These are phyloP conservation scores for Mythimna impura DNA, from an alignment of 2,888 invertebrate species.

Conservation along the genomic window DNA sequence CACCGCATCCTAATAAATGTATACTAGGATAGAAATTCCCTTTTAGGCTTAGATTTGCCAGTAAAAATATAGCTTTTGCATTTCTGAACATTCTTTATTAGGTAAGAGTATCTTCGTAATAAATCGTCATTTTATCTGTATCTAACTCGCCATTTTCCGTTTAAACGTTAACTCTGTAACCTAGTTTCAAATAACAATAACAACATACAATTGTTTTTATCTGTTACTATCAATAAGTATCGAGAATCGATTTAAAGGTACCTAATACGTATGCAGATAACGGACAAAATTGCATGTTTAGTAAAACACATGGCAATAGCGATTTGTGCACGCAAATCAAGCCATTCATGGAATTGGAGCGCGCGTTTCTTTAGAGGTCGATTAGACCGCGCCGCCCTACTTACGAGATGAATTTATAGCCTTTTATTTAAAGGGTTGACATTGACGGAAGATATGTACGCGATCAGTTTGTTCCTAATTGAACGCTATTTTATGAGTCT, in stretches of 20 bases:
- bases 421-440: slow-evolving; percentile 56
- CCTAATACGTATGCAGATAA: slow-evolving; percentile 32
- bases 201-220: slow-evolving; percentile 29
- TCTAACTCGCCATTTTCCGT: slow-evolving; percentile 32
- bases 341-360: slow-evolving; percentile 56
- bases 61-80: neutral
- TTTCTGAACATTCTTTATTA: neutral
- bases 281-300: slow-evolving; percentile 35
- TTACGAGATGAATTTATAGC: slow-evolving; percentile 59
- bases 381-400: slow-evolving; percentile 49
- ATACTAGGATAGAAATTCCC: neutral
- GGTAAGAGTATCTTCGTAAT: neutral
- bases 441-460: slow-evolving; percentile 26
- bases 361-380: slow-evolving; percentile 46
- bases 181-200: slow-evolving; percentile 41
- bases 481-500: neutral
- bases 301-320: slow-evolving; percentile 37
- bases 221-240: slow-evolving; percentile 35
- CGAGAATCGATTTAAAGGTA: slow-evolving; percentile 33
- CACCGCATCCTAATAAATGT: neutral
- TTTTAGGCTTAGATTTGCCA: neutral
- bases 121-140: slow-evolving; percentile 19
- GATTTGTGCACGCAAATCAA: slow-evolving; percentile 44
- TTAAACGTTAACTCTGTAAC: slow-evolving; percentile 36
- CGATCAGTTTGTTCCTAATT: slow-evolving; percentile 29